These are phyloP conservation scores for Carettochelys insculpta DNA, from an alignment of 2,113 vertebrate species.

Conservation along the genomic window DNA sequence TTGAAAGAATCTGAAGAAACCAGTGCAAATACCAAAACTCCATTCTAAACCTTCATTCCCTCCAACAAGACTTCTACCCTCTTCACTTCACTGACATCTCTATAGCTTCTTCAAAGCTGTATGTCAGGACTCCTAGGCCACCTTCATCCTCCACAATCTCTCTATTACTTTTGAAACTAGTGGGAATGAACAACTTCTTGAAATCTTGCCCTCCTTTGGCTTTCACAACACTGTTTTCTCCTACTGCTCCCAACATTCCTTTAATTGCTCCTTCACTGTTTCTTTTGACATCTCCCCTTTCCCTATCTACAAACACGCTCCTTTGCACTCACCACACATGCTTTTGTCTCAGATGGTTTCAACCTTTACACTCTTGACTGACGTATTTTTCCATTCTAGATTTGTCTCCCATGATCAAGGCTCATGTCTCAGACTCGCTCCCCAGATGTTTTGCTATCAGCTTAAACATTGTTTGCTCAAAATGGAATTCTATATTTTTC, in stretches of 20 bases:
- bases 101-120: neutral
- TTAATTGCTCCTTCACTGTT: neutral
- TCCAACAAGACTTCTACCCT: neutral
- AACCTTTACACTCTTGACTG: neutral
- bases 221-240: neutral
- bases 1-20: too few relatives aligned
- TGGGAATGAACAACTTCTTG: neutral
- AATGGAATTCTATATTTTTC: neutral
- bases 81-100: neutral
- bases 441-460: neutral
- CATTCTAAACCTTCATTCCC: neutral
- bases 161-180: neutral
- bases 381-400: rapidly evolving
- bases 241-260: neutral
- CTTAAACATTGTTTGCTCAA: neutral
- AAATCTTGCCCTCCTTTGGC: neutral
- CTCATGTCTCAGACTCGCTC: neutral
- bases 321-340: neutral
- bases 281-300: neutral
- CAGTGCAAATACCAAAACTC: too few relatives aligned
- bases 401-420: neutral
- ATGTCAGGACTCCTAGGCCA: neutral
- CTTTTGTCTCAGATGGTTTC: neutral
- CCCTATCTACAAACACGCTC: neutral
- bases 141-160: neutral